Evolutionary conservation across 2,113 vertebrate genomes (phyloP).

Genomic region (Nothocercus julius): DNA sequence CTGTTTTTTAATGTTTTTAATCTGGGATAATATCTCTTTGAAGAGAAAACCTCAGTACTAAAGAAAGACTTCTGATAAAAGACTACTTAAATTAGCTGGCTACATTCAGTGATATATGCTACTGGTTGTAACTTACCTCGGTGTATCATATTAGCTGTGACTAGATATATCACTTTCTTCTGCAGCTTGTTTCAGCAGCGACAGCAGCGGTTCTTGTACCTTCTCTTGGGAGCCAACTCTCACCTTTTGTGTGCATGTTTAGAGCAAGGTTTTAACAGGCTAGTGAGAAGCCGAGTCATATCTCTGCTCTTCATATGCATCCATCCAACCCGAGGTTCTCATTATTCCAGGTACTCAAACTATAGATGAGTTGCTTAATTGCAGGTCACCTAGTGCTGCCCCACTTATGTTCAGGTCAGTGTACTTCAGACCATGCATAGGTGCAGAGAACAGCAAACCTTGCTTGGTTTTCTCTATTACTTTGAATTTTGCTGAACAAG

Average conservation of each 20-base stretch:
- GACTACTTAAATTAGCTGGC: neutral
- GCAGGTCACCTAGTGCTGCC: neutral
- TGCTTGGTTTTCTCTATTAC: neutral
- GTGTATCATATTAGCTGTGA: neutral
- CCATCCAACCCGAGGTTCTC: neutral
- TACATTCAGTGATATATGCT: neutral
- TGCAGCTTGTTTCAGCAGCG: neutral
- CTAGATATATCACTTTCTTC: neutral
- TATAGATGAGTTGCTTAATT: neutral
- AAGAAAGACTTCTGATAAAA: conserved; percentile 26
- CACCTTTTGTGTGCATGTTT: neutral
- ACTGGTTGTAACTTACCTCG: neutral
- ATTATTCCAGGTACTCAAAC: neutral
- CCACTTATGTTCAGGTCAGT: accelerated
- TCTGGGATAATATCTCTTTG: conserved; percentile 56
- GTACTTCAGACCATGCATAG: neutral
- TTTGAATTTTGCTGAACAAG: neutral
- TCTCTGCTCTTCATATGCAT: neutral
- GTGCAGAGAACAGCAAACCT: neutral
- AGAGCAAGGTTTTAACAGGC: neutral
- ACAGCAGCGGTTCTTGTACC: accelerated
- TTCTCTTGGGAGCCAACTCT: neutral
- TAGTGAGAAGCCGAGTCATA: neutral
- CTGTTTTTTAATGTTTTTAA: conserved; percentile 23
- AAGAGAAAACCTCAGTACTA: neutral